Evolutionary conservation across 2,888 invertebrate species (phyloP).

Genomic region (Acronicta psi): DNA sequence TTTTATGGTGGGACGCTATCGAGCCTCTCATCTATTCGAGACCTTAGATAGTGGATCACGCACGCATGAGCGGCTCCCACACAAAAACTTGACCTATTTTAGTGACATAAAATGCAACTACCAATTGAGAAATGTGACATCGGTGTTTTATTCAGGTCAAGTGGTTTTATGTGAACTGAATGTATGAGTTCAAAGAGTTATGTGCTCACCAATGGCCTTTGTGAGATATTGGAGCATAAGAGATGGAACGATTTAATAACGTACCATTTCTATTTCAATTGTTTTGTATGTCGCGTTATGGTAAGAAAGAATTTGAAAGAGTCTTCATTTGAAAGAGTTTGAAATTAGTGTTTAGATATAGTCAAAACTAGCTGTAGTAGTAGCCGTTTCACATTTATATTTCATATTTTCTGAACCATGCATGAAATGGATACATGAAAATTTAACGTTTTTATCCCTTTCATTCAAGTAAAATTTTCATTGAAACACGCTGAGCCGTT

Average conservation of each 20-base stretch:
- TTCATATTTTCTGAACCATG: too few relatives aligned
- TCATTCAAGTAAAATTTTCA: too few relatives aligned
- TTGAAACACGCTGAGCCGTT: too few relatives aligned
- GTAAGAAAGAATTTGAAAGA: too few relatives aligned
- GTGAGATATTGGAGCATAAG: slow-evolving; percentile 28
- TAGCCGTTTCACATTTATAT: too few relatives aligned
- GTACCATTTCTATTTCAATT: slow-evolving; percentile 9
- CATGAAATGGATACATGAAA: too few relatives aligned
- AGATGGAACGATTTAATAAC: background rate
- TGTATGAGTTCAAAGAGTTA: slow-evolving; percentile 45
- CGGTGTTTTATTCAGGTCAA: slow-evolving; percentile 58
- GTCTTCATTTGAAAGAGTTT: too few relatives aligned
- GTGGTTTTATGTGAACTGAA: slow-evolving; percentile 50
- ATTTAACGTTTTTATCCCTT: too few relatives aligned
- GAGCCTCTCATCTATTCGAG: slow-evolving; percentile 80
- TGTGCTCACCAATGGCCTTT: slow-evolving; percentile 25
- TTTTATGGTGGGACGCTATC: slow-evolving; percentile 86
- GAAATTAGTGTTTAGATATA: too few relatives aligned
- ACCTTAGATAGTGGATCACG: slow-evolving; percentile 84
- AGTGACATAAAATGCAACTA: slow-evolving; percentile 68
- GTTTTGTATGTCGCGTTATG: background rate
- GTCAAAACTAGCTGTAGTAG: too few relatives aligned
- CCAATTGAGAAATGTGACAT: slow-evolving; percentile 63
- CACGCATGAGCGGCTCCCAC: slow-evolving; percentile 73
- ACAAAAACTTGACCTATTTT: slow-evolving; percentile 81